Base-by-base conservation (phyloP, 1,140 invertebrate species). In the Pollicipes pollicipes region DNA sequence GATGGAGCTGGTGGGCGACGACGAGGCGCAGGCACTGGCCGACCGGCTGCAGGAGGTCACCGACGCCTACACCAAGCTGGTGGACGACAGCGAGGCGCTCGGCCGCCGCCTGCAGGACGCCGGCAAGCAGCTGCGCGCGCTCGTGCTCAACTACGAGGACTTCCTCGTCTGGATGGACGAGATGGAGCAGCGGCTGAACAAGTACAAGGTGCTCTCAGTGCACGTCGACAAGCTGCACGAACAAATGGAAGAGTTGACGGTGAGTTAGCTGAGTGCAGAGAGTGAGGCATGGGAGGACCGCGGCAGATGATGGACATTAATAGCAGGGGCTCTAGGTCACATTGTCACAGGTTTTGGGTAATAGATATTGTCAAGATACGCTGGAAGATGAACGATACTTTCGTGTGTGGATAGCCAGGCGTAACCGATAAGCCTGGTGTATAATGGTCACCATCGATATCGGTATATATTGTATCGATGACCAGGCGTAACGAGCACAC, bases 61-160 rank as follows among this genome's bases (percentile, higher is more conserved):
- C 2, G 90, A 96, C 76, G 83, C 79, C 32, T 95, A 95, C 78
- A 88, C 89, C 35, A 83, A 85, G 10, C 80, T 96, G 35, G 91
- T 95, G 0, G 89, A 93, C 74, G 86, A 88, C 73, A 94, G 91
- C 70, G 87, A 94, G 69, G 85, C 87, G 73, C 84, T 95, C 63
- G 90, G 89, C 8, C 84, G 86, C 63, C 80, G 94, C 0, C 80
- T 96, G 6, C 85, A 89, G 75, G 85, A 87, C 69, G 91, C 91
- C 0, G 85, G 90, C 72, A 87, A 90, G 78, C 91, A 90, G n/a
- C 79, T 95, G 4, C 83, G 91, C n/a, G 90, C 92, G 77, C 79
- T 95, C n/a, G 91, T 95, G 0, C 83, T 95, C 0, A 93, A 90
- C 0, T 95, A 95, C 78, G 91, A 97, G 82, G 91, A 95, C 77